Conservation (phyloP, 2,113 vertebrate genomes). For the Myiozetetes cayanensis region DNA sequence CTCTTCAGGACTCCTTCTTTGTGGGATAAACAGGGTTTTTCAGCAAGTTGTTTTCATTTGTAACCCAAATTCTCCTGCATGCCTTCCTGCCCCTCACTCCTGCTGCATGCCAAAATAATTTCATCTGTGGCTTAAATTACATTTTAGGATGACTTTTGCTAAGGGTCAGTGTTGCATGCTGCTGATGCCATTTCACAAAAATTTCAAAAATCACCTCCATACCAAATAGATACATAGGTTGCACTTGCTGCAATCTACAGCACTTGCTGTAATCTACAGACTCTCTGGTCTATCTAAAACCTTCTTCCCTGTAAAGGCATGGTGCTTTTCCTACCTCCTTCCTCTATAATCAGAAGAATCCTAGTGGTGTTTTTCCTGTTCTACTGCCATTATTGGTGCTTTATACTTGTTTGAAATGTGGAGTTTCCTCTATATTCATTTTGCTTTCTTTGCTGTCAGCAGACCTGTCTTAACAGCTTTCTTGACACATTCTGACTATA, state of each 20-base stretch:
- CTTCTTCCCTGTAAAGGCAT: not conserved
- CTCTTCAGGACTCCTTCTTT: not conserved
- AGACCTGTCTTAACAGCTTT: not conserved
- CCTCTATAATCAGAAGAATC: not conserved
- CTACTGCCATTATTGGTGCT: not conserved
- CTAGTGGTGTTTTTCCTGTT: not conserved
- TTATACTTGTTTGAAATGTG: not conserved
- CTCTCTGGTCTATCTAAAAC: not conserved
- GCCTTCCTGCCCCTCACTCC: not conserved
- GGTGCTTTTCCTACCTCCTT: not conserved
- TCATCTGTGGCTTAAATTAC: not conserved
- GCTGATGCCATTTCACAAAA: not conserved
- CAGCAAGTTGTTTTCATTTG: not conserved
- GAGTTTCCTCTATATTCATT: not conserved
- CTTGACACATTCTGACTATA: not conserved
- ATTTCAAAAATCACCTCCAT: not conserved
- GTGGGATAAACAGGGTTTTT: not conserved
- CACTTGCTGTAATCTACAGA: not conserved
- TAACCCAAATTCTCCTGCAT: not conserved
- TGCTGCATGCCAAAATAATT: not conserved
- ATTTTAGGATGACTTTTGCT: not conserved
- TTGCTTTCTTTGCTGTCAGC: not conserved
- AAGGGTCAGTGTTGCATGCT: not conserved
- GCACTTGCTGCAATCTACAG: not conserved
- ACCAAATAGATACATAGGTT: not conserved